Evolutionary conservation across 2,113 vertebrate genomes (phyloP).

Genomic region (Conger conger): DNA sequence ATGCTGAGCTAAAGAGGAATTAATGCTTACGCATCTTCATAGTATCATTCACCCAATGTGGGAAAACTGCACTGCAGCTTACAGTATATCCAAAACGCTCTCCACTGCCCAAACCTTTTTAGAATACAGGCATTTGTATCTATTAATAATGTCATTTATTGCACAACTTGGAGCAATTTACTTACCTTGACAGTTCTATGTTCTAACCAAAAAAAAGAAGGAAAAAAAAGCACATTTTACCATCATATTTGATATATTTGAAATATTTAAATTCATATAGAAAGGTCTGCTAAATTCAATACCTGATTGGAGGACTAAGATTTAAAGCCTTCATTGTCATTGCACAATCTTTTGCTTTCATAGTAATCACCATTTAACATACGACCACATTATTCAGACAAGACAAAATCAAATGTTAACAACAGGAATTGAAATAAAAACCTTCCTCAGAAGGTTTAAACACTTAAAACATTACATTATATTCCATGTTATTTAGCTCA

Average conservation of each 20-base stretch:
- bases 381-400: neutral
- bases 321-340: too few species aligned
- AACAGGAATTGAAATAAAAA: neutral
- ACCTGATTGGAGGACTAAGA: neutral
- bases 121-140: too few species aligned
- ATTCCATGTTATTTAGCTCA: too few species aligned
- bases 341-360: too few species aligned
- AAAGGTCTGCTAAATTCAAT: neutral
- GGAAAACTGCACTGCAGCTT: neutral
- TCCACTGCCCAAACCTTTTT: too few species aligned
- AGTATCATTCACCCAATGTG: neutral
- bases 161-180: neutral
- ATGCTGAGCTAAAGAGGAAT: neutral
- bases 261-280: neutral
- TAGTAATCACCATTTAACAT: too few species aligned
- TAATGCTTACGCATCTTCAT: neutral
- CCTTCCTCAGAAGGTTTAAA: too few species aligned
- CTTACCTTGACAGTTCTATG: neutral
- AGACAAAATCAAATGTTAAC: too few species aligned
- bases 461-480: too few species aligned
- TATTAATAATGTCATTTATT: neutral
- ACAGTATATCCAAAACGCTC: neutral
- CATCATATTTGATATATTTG: neutral
- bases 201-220: neutral
- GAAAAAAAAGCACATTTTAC: neutral